Conservation (phyloP, 2,888 invertebrate genomes). For the Temnothorax ravouxi region DNA sequence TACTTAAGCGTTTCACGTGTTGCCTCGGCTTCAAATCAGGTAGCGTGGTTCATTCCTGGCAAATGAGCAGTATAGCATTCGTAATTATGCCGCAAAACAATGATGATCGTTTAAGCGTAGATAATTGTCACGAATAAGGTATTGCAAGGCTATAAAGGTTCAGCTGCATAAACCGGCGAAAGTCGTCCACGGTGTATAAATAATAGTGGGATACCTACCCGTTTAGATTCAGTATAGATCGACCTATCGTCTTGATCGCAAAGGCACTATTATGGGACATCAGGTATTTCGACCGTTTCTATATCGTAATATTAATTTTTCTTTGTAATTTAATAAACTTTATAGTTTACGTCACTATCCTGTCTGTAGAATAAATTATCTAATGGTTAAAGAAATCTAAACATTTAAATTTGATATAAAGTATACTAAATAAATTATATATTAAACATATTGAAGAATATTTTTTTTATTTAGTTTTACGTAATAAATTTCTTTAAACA, state of each 20-base stretch:
- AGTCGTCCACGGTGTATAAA: conserved; percentile 83
- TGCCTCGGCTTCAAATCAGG: conserved; percentile 9
- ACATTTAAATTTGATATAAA: neutral
- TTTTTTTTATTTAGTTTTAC: neutral
- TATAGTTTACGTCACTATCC: neutral
- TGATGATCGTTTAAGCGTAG: conserved; percentile 63
- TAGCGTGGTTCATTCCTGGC: neutral
- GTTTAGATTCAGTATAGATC: conserved; percentile 78
- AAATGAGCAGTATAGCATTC: neutral
- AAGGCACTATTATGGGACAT: conserved; percentile 75
- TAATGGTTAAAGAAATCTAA: neutral
- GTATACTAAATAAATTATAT: neutral
- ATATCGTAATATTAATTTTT: neutral
- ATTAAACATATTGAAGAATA: neutral
- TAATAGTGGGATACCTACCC: conserved; percentile 77
- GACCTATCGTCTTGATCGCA: conserved; percentile 66
- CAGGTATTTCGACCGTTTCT: conserved; percentile 72
- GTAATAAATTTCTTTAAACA: conserved; percentile 16
- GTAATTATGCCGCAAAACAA: conserved; percentile 51
- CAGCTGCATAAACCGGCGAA: conserved; percentile 79
- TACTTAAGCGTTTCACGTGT: conserved; percentile 3
- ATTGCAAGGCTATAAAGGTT: conserved; percentile 71
- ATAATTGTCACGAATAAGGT: conserved; percentile 64
- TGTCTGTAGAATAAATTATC: neutral
- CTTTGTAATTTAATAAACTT: neutral